Evolutionary conservation across 2,888 invertebrate genomes (phyloP), one percentile per base, ranked within the genome.

Genomic region (Andrena hattorfiana): DNA sequence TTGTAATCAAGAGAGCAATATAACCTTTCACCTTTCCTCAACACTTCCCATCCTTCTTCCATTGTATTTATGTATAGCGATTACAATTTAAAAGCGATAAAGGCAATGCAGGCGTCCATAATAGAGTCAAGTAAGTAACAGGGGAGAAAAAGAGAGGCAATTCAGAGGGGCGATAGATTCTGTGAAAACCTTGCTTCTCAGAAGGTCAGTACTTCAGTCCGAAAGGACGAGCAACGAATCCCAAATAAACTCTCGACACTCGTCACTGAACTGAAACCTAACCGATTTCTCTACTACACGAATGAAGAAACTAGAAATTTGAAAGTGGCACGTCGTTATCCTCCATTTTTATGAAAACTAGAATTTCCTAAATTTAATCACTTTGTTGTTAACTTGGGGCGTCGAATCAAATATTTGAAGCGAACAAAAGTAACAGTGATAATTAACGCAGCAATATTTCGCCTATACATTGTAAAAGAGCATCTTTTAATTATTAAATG

Each of bases 181-280:
- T 42, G 28, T 26, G 26, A 28, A 49, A 66, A 66, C 28, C 48
- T 16, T 66, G 49, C n/a, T 66, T 48, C 49, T 66, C 28, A 28
- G 49, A 66, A 26, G 28, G 28, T 49, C 20, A 10, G 32, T 42
- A 42, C 42, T 42, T 23, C 35, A 1, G 20, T 35, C 20, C 20
- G 32, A n/a, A 26, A 28, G 23, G 30, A 32, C 30, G n/a, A 26
- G 71, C 63, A 74, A 54, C 16, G 74, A 13, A 26, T 7, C 28
- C 13, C 42, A n/a, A 56, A 54, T 42, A 42, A 42, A 42, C 42
- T 13, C 13, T 42, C 5, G 16, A 42, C 42, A 16, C 42, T 42
- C 5, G 42, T 42, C 13, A 16, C 42, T 5, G 4, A 16, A 16
- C 42, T 16, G 42, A 42, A 42, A 4, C 16, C 16, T 42, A 42